A percentile compares a stretch with the other conserved stretches of the same genome.
These are phyloP conservation scores for Pelagia noctiluca DNA, from an alignment of 30 jellyfish, hydroid and myxozoan species.

Conservation along the genomic window DNA sequence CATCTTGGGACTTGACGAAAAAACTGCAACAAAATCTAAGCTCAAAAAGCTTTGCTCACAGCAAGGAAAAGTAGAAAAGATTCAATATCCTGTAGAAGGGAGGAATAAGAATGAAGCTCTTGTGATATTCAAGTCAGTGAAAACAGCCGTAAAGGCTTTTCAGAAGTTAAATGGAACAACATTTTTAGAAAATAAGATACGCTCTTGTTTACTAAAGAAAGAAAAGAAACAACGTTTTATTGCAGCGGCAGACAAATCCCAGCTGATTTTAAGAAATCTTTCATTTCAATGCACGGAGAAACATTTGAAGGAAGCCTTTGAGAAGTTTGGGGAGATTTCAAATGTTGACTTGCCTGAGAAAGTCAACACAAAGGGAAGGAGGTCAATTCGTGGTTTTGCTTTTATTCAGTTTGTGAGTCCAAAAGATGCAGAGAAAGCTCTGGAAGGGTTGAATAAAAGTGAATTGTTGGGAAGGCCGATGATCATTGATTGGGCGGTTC, in stretches of 20 bases:
- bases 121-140: slow-evolving; percentile 72
- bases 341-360: slow-evolving; percentile 75
- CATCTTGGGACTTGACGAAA: slow-evolving; percentile 72
- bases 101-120: slow-evolving; percentile 49
- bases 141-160: slow-evolving; percentile 88
- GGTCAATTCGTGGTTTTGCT: slow-evolving; percentile 80
- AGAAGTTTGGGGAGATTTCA: slow-evolving; percentile 62
- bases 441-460: slow-evolving; percentile 74
- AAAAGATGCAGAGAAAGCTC: slow-evolving; percentile 77
- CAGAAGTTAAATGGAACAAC: slow-evolving; percentile 79
- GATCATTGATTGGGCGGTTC: slow-evolving; percentile 96
- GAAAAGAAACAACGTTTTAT: slow-evolving; percentile 71
- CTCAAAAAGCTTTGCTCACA: slow-evolving; percentile 67
- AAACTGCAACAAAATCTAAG: slow-evolving; percentile 70
- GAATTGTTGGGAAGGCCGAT: slow-evolving; percentile 85
- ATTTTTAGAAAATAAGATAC: slow-evolving; percentile 33
- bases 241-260: slow-evolving; percentile 50
- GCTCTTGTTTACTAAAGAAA: slow-evolving; percentile 75
- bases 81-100: slow-evolving; percentile 75
- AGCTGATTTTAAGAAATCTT: slow-evolving; percentile 85
- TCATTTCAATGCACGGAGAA: slow-evolving; percentile 78
- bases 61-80: slow-evolving; percentile 86
- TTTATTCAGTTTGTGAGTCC: slow-evolving; percentile 79
- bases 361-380: slow-evolving; percentile 36
- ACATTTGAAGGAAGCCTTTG: slow-evolving; percentile 51